Conservation (phyloP, 2,888 invertebrate species). For the Thymelicus acteon region DNA sequence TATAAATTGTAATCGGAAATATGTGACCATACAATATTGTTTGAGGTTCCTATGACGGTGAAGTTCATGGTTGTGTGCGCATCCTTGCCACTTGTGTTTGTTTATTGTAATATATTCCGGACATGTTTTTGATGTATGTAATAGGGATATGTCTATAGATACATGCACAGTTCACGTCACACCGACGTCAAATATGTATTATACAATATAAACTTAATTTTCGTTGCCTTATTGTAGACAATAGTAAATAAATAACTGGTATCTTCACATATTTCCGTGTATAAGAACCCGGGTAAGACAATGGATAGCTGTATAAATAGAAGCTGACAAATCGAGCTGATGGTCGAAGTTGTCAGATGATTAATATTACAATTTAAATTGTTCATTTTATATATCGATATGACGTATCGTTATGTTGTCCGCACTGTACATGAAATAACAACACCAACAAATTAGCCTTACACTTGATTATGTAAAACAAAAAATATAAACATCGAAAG, state of each 20-base stretch:
- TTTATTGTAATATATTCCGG: slow-evolving; percentile 17
- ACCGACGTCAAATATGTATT: slow-evolving; percentile 17
- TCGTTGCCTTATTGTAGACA: slow-evolving; percentile 16
- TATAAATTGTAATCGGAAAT: slow-evolving; percentile 46
- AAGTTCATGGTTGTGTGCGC: slow-evolving; percentile 40
- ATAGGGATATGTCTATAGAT: slow-evolving; percentile 1
- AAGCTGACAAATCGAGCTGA: neutral
- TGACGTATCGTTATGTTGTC: slow-evolving; percentile 44
- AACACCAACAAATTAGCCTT: slow-evolving; percentile 61
- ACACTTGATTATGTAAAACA: slow-evolving; percentile 61
- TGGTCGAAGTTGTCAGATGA: neutral
- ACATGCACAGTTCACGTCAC: slow-evolving; percentile 23
- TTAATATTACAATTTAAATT: neutral
- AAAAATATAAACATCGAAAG: slow-evolving; percentile 59
- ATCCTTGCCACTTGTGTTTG: slow-evolving; percentile 39
- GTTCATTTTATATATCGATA: slow-evolving; percentile 5
- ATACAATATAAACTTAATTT: slow-evolving; percentile 22
- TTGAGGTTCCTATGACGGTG: slow-evolving; percentile 30
- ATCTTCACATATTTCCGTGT: slow-evolving; percentile 46
- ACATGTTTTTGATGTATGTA: slow-evolving; percentile 21
- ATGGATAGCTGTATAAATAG: slow-evolving; percentile 12
- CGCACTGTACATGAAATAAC: slow-evolving; percentile 60
- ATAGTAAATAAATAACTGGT: slow-evolving; percentile 29
- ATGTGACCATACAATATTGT: slow-evolving; percentile 49
- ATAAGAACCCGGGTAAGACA: neutral